Conservation (phyloP, 2,113 vertebrate genomes). For the Poeciliopsis retropinna region DNA sequence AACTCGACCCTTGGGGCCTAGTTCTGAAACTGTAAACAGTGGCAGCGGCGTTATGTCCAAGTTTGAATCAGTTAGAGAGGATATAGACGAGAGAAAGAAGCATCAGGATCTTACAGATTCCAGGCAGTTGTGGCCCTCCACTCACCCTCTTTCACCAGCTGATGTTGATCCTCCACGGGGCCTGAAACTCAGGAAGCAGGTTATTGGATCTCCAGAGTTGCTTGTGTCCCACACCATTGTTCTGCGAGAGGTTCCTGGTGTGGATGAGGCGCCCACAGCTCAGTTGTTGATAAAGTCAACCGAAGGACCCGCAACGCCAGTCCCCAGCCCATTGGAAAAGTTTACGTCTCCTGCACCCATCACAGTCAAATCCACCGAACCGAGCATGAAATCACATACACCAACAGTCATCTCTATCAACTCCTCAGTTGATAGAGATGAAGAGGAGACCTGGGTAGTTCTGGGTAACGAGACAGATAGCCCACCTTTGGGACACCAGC, state of each 20-base stretch:
- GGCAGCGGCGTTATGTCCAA: constrained; percentile 37
- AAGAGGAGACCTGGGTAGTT: constrained; percentile 1
- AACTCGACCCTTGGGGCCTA: constrained; percentile 26
- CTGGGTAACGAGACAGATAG: constrained; percentile 65
- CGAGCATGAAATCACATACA: constrained; percentile 1
- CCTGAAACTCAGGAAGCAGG: constrained; percentile 73
- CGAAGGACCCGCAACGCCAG: not conserved
- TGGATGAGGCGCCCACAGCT: constrained; percentile 65
- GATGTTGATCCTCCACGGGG: constrained; percentile 35
- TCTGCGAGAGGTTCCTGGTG: constrained; percentile 66
- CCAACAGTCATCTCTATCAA: constrained; percentile 24
- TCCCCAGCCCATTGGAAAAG: constrained; percentile 22
- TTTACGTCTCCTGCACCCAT: constrained; percentile 42
- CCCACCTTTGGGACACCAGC: constrained; percentile 21
- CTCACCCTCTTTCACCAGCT: constrained; percentile 14
- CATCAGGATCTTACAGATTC: constrained; percentile 60
- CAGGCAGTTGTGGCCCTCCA: constrained; percentile 57
- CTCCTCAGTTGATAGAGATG: too few relatives aligned
- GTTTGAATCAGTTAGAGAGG: constrained; percentile 60
- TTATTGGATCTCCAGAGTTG: constrained; percentile 35
- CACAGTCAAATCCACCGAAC: constrained; percentile 75
- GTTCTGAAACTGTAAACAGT: constrained; percentile 27
- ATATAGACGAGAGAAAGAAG: constrained; percentile 69
- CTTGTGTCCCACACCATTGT: constrained; percentile 70
- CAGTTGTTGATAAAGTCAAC: constrained; percentile 38